These are phyloP conservation scores for Leucophenga maculata DNA, from an alignment of 2,888 invertebrate species.

Conservation along the genomic window DNA sequence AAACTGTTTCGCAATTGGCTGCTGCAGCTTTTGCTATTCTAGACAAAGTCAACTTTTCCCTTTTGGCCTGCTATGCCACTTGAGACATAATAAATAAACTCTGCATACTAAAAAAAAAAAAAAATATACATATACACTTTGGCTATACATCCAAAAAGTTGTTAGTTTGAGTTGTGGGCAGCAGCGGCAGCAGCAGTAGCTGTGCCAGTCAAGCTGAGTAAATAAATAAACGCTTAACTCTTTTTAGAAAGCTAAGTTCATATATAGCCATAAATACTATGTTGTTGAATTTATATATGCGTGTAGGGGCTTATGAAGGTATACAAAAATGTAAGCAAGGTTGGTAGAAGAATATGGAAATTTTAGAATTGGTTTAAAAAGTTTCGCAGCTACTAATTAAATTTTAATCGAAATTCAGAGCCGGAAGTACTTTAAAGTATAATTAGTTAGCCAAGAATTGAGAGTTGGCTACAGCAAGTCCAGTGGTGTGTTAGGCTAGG, in stretches of 20 bases:
- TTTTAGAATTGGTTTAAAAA: too few species aligned
- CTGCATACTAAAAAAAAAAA: neutral
- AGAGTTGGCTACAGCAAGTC: too few species aligned
- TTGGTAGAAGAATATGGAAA: too few species aligned
- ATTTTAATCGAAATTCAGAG: too few species aligned
- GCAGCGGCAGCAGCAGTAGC: neutral
- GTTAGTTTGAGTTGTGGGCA: too few species aligned
- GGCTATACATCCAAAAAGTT: too few species aligned
- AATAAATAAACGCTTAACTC: constrained; percentile 22
- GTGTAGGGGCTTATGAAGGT: neutral
- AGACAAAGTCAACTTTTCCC: constrained; percentile 16
- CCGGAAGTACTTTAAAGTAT: too few species aligned
- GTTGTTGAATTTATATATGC: neutral
- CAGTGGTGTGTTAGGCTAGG: too few species aligned
- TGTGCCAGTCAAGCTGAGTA: constrained; percentile 8
- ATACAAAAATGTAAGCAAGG: too few species aligned
- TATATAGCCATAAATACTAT: constrained; percentile 10
- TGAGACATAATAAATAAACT: constrained; percentile 23
- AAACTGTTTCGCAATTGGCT: constrained; percentile 19
- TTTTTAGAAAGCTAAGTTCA: constrained; percentile 18
- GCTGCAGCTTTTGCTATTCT: neutral
- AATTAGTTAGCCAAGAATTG: too few species aligned
- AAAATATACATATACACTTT: neutral
- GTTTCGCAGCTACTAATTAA: too few species aligned
- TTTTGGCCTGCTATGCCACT: constrained; percentile 16